Evolutionary conservation across 2,113 vertebrate genomes (phyloP).

Genomic region (Vulpes vulpes): DNA sequence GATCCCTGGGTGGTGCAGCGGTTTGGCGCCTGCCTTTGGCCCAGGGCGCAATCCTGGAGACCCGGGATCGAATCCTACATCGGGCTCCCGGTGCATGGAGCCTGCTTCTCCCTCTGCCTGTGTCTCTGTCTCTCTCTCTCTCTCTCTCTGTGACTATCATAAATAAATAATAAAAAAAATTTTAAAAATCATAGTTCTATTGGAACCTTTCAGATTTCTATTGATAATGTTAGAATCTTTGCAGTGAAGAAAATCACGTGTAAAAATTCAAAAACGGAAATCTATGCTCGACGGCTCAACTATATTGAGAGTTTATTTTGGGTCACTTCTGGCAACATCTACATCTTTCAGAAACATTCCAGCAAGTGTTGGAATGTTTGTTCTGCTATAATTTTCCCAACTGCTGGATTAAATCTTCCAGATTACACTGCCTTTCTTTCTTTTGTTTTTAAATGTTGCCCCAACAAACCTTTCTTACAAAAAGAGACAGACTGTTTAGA

Average conservation of each 20-base stretch:
- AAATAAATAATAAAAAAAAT: too few species aligned
- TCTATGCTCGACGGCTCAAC: constrained; percentile 76
- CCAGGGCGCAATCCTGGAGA: too few species aligned
- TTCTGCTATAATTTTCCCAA: not conserved
- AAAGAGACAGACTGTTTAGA: constrained; percentile 56
- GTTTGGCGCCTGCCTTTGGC: too few species aligned
- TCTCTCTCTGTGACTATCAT: too few species aligned
- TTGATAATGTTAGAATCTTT: constrained; percentile 80
- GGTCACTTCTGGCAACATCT: constrained; percentile 41
- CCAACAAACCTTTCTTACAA: constrained; percentile 71
- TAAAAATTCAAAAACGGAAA: constrained; percentile 60
- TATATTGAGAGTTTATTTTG: constrained; percentile 70
- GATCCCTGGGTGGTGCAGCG: too few species aligned
- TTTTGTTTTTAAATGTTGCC: constrained; percentile 20
- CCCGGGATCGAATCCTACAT: too few species aligned
- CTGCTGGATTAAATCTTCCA: constrained; percentile 42
- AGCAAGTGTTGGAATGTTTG: constrained; percentile 55
- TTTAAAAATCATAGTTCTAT: not conserved
- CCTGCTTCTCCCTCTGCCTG: too few species aligned
- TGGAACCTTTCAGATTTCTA: constrained; percentile 69
- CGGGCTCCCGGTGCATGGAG: too few species aligned
- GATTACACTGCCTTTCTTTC: not conserved
- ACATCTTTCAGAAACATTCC: constrained; percentile 16
- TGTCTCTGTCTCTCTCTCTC: too few species aligned
- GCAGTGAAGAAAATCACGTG: constrained; percentile 75